Conservation (phyloP, 2,797 vertebrate species). For the Meriones psammophilus region DNA sequence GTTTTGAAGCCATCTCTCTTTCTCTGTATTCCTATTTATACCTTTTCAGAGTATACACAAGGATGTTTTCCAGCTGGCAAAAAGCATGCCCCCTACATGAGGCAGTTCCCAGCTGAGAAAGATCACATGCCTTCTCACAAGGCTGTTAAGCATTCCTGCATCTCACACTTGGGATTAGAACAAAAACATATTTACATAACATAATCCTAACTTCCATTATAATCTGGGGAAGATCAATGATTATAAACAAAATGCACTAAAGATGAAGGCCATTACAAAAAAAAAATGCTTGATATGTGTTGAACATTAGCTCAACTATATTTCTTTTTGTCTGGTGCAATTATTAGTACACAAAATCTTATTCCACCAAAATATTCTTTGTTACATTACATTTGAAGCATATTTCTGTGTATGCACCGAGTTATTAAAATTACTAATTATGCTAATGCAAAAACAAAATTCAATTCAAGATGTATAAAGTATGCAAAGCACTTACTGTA, state of each 20-base stretch:
- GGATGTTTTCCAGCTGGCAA: too few relatives aligned
- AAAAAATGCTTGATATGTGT: background rate
- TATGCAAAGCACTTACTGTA: background rate
- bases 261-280: background rate
- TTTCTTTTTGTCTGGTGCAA: background rate
- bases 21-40: too few relatives aligned
- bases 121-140: too few relatives aligned
- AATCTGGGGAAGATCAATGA: background rate
- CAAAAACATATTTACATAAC: too few relatives aligned
- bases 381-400: background rate
- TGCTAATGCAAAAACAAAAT: background rate
- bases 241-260: background rate
- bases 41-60: too few relatives aligned
- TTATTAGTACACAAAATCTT: background rate
- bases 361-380: background rate
- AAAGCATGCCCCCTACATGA: too few relatives aligned
- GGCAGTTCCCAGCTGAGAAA: too few relatives aligned
- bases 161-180: too few relatives aligned
- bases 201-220: too few relatives aligned
- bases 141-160: too few relatives aligned
- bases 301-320: background rate
- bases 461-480: background rate
- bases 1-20: too few relatives aligned
- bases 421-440: background rate
- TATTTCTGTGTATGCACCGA: background rate